Conservation (phyloP, 37 sponge, comb jelly and placozoan species). For the Diacarnus erythraeanus region DNA sequence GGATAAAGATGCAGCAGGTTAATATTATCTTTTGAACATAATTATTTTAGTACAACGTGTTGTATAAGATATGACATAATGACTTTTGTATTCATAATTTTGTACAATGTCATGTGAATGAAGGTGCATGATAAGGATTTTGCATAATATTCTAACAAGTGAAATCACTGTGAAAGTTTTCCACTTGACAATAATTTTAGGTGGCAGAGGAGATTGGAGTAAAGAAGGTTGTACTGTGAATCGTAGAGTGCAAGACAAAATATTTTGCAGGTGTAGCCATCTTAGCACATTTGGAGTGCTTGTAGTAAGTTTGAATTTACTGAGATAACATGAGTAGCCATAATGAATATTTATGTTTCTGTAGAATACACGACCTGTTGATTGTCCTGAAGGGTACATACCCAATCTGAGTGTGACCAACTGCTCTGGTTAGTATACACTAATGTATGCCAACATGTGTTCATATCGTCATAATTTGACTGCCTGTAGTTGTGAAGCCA, state of each 20-base stretch:
- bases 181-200: neutral
- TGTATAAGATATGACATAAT: neutral
- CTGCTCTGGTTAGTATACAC: slow-evolving; percentile 3
- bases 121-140: no score
- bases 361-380: slow-evolving; percentile 26
- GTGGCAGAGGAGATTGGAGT: slow-evolving; percentile 28
- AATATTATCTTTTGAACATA: neutral
- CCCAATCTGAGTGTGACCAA: neutral
- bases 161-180: no score
- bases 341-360: no score
- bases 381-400: slow-evolving; percentile 2
- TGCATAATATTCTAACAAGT: no score
- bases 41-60: neutral
- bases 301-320: slow-evolving; percentile 21
- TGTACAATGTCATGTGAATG: no score
- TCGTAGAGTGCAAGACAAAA: neutral
- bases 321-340: no score
- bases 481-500: neutral
- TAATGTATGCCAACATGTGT: neutral
- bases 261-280: slow-evolving; percentile 29
- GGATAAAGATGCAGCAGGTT: slow-evolving; percentile 19
- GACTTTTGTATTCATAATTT: no score
- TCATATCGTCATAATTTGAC: neutral
- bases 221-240: neutral
- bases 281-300: slow-evolving; percentile 40